These are phyloP conservation scores for Paedocypris micromegethes DNA, from an alignment of 2,797 vertebrate species.

Conservation along the genomic window DNA sequence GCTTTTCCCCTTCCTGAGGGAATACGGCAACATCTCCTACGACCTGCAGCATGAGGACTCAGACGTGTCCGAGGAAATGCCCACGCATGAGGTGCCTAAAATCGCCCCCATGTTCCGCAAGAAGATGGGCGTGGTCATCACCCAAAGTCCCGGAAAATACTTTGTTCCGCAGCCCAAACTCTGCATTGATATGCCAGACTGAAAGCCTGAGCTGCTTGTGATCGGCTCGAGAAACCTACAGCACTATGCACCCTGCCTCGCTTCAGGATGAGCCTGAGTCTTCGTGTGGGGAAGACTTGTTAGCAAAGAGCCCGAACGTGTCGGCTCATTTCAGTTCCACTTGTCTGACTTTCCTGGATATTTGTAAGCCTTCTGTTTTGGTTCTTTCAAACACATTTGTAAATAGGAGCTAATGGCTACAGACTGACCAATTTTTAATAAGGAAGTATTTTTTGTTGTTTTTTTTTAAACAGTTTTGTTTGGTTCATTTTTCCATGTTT, in stretches of 20 bases:
- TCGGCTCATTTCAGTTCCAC: too few species aligned
- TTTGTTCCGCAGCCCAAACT: constrained; percentile 91
- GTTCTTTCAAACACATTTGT: too few species aligned
- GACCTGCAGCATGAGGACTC: constrained; percentile 91
- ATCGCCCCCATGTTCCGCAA: constrained; percentile 96
- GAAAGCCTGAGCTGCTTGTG: background rate
- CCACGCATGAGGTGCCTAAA: constrained; percentile 85
- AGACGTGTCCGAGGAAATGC: constrained; percentile 82
- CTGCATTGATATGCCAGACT: constrained; percentile 96
- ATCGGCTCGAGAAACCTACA: background rate
- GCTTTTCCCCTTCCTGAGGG: constrained; percentile 91
- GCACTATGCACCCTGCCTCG: constrained; percentile 19
- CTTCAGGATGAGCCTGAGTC: constrained; percentile 2
- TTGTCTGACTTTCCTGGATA: too few species aligned
- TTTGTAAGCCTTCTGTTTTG: too few species aligned
- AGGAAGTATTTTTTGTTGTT: too few species aligned
- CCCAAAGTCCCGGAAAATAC: constrained; percentile 94
- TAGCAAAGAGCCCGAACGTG: too few species aligned
- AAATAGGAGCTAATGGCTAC: too few species aligned
- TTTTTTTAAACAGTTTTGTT: too few species aligned
- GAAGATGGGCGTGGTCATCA: constrained; percentile 94
- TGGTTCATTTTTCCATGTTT: too few species aligned
- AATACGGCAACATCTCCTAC: constrained; percentile 96
- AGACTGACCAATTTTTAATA: too few species aligned
- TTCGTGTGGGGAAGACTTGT: too few species aligned